Evolutionary conservation across 1,140 invertebrate species (phyloP).

Genomic region (Drosophila leontia): DNA sequence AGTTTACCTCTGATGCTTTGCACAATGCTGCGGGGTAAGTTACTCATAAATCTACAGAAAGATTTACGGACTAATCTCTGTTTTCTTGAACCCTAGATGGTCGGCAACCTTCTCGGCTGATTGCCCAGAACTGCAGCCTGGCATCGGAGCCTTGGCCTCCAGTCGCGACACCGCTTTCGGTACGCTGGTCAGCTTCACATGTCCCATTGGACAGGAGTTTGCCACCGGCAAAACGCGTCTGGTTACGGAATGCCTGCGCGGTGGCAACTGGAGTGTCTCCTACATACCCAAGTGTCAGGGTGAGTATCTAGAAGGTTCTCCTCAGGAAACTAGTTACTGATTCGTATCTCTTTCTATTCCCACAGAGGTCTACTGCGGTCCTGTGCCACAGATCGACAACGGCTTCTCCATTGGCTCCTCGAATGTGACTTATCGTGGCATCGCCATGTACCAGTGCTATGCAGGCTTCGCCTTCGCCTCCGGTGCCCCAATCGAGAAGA

Average conservation of each 20-base stretch:
- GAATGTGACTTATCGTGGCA: slow-evolving; percentile 96
- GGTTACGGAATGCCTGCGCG: slow-evolving; percentile 93
- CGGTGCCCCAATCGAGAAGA: slow-evolving; percentile 93
- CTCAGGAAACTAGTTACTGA: neutral
- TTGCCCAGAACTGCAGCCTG: slow-evolving; percentile 93
- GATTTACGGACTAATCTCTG: neutral
- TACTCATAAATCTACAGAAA: fast-evolving
- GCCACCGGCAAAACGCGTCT: slow-evolving; percentile 94
- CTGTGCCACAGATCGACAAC: slow-evolving; percentile 98
- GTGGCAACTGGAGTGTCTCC: slow-evolving; percentile 96
- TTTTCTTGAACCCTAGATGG: slow-evolving; percentile 88
- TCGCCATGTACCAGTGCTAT: slow-evolving; percentile 98
- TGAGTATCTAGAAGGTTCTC: neutral
- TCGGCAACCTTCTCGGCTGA: slow-evolving; percentile 97
- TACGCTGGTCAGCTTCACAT: slow-evolving; percentile 95
- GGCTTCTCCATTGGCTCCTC: slow-evolving; percentile 97
- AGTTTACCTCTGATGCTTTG: slow-evolving; percentile 95
- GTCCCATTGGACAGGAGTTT: slow-evolving; percentile 97
- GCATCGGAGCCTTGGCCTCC: slow-evolving; percentile 94
- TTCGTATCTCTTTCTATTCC: neutral
- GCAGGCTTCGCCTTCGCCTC: slow-evolving; percentile 97
- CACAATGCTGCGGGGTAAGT: slow-evolving; percentile 88
- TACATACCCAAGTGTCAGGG: slow-evolving; percentile 97
- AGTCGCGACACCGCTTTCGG: slow-evolving; percentile 96
- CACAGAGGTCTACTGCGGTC: slow-evolving; percentile 97